Percentiles rank a stretch among this genome's conserved stretches.
These are phyloP conservation scores for Rotaria socialis DNA, from an alignment of 2,888 invertebrate species.

Conservation along the genomic window DNA sequence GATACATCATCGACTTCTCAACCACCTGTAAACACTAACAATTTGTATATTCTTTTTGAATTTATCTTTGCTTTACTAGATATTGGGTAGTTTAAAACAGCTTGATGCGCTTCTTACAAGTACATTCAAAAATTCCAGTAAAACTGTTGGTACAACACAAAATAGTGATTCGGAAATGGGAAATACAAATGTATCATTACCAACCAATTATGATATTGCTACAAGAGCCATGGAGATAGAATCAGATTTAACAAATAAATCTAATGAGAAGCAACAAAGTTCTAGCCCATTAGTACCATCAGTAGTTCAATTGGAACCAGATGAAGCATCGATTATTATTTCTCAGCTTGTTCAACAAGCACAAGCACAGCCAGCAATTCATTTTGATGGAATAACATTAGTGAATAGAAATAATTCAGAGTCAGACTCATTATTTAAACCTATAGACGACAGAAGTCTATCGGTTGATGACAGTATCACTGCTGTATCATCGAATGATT, in stretches of 20 bases:
- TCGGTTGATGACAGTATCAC: background rate
- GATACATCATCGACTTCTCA: background rate
- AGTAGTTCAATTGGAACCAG: background rate
- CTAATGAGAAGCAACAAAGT: too few relatives aligned
- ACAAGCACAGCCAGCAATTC: background rate
- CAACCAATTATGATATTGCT: background rate
- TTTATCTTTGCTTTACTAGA: background rate
- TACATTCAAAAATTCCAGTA: background rate
- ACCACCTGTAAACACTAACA: background rate
- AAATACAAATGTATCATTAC: background rate
- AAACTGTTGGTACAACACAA: background rate
- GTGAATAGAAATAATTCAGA: background rate
- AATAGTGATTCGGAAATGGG: background rate
- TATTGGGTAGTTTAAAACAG: background rate
- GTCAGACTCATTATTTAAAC: background rate
- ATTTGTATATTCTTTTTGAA: background rate
- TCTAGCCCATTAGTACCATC: background rate
- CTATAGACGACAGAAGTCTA: background rate
- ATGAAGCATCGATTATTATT: background rate
- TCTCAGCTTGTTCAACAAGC: background rate
- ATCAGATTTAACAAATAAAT: background rate
- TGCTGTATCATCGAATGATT: background rate
- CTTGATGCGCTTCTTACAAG: background rate
- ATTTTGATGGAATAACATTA: background rate
- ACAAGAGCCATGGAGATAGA: background rate